Evolutionary conservation across 2,888 invertebrate genomes (phyloP), one percentile per base, ranked within the genome.

Genomic region (Acanthosoma haemorrhoidale): DNA sequence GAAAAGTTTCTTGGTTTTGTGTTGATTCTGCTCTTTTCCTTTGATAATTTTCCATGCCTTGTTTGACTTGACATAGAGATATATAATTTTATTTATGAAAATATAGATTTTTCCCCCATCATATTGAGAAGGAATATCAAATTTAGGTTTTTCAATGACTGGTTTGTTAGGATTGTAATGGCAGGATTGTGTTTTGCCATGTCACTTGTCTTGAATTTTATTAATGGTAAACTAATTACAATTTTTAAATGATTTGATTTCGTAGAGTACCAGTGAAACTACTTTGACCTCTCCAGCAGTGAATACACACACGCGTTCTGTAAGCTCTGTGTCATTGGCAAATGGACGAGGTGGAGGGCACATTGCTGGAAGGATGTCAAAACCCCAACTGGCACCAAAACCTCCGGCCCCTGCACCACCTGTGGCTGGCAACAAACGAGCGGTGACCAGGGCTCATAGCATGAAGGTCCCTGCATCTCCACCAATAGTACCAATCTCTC

Each of bases 321-420:
- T 83, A 81, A 76, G 79, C 82, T 63, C 76, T 82, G 71, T 83
- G 82, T 72, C 72, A 36, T 57, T 72, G 68, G 71, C 68, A 18
- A 73, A 72, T 38, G 74, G 72, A 21, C 69, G 69, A 21, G 69
- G 60, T 4, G 72, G 76, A 79, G 18, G 76, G 77, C 38, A 78
- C 78, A n/a, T 32, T 77, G 80, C 76, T 71, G 76, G 59, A 29
- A 64, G 77, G 16, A 74, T 72, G 36, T 76, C 84, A 77, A 94
- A 93, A 80, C 92, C 92, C 21, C 86, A 90, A 79, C 80, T 92
- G 75, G 92, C 92, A 29, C 93, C 93, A 1, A 92, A 91, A 80
- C 93, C 93, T 16, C 75, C 74, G 8, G 73, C 73, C 1, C 74
- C 74, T 4, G 72, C 72, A 11, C 73, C 73, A 3, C 73, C 72